A percentile compares a stretch with the other conserved stretches of the same genome.
These are phyloP conservation scores for Myrmophylax atrothorax DNA, from an alignment of 2,113 vertebrate species.

Conservation along the genomic window DNA sequence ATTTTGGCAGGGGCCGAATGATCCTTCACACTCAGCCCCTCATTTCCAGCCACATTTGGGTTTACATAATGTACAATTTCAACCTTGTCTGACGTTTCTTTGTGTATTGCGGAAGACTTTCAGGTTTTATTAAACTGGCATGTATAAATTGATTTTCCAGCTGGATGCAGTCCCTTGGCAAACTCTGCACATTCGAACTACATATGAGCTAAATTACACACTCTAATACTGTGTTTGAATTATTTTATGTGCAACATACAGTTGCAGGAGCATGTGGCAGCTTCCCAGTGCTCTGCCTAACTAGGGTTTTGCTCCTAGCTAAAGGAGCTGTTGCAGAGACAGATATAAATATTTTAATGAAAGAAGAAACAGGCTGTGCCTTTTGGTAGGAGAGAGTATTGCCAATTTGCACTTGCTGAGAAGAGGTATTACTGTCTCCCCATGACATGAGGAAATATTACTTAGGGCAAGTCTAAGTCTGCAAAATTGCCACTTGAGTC, in stretches of 20 bases:
- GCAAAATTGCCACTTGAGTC: neutral
- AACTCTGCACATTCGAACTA: constrained; percentile 61
- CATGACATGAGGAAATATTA: neutral
- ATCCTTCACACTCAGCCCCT: constrained; percentile 33
- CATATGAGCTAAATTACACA: constrained; percentile 67
- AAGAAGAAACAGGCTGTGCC: neutral
- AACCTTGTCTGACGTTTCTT: constrained; percentile 19
- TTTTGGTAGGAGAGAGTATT: neutral
- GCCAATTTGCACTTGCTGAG: constrained; percentile 7
- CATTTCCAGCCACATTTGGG: constrained; percentile 47
- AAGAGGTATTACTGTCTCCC: neutral
- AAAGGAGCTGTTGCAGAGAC: constrained; percentile 18
- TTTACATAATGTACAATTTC: constrained; percentile 54
- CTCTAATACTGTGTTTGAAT: constrained; percentile 70
- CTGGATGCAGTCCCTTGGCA: constrained; percentile 66
- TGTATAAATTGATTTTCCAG: constrained; percentile 74
- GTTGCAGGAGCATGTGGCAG: constrained; percentile 54
- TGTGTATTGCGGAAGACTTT: constrained; percentile 30
- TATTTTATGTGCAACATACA: constrained; percentile 58
- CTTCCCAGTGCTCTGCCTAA: constrained; percentile 42
- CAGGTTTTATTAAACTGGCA: constrained; percentile 66
- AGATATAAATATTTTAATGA: constrained; percentile 12
- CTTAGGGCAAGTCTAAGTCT: neutral
- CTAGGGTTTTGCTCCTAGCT: constrained; percentile 33
- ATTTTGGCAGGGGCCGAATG: constrained; percentile 43